These are phyloP conservation scores for Egretta garzetta DNA, from an alignment of 2,113 vertebrate species.

Conservation along the genomic window DNA sequence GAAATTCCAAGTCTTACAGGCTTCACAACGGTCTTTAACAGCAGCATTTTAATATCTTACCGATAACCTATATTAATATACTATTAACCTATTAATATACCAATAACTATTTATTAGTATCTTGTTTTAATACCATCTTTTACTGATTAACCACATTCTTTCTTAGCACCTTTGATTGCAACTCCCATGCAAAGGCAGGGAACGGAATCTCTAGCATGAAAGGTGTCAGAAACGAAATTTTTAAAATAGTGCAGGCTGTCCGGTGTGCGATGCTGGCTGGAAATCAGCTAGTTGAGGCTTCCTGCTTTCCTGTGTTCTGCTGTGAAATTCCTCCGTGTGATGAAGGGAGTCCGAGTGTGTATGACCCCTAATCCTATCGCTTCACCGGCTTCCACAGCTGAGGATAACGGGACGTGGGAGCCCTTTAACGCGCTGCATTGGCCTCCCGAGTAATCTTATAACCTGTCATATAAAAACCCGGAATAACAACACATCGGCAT, in stretches of 20 bases:
- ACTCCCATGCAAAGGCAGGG: background rate
- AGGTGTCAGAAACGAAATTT: background rate
- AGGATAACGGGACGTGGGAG: background rate
- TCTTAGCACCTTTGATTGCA: background rate
- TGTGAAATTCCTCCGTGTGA: background rate
- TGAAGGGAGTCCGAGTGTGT: background rate
- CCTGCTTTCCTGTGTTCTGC: background rate
- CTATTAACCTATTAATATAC: no score
- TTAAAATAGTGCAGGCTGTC: fast-evolving
- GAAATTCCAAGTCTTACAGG: background rate
- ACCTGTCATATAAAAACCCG: background rate
- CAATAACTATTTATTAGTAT: background rate
- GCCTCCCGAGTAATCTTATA: background rate
- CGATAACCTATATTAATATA: no score
- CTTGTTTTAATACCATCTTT: background rate
- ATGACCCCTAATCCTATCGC: background rate
- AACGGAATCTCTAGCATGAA: background rate
- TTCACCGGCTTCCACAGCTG: background rate
- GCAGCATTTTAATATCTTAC: background rate
- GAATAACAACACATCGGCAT: background rate
- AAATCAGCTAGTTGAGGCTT: background rate
- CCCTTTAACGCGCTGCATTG: background rate
- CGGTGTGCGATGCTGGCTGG: fast-evolving
- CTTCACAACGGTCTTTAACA: background rate
- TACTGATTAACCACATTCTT: background rate